These are phyloP conservation scores for Melieria picta DNA, from an alignment of 2,888 invertebrate species.

Conservation along the genomic window DNA sequence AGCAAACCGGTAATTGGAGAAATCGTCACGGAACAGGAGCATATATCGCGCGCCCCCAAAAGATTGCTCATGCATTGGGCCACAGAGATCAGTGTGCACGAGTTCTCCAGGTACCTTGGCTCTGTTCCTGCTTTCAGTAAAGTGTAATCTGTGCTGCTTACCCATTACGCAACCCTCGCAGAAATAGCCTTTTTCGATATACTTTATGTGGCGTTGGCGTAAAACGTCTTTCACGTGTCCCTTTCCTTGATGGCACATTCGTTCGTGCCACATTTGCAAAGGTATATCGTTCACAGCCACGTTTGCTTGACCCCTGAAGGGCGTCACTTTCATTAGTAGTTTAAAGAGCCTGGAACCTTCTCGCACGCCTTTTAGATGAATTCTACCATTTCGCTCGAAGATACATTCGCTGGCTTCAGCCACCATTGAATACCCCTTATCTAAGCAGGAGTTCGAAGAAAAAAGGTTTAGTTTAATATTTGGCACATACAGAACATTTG, in stretches of 20 bases:
- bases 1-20: slow-evolving; percentile 38
- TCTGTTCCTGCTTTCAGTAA: slow-evolving; percentile 35
- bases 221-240: slow-evolving; percentile 42
- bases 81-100: slow-evolving; percentile 47
- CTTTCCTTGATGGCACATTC: slow-evolving; percentile 45
- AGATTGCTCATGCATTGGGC: slow-evolving; percentile 43
- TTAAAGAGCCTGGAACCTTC: slow-evolving; percentile 35
- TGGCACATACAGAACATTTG: slow-evolving; percentile 43
- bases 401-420: slow-evolving; percentile 35
- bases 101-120: slow-evolving; percentile 39
- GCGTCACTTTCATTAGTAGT: slow-evolving; percentile 32
- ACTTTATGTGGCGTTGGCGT: slow-evolving; percentile 37
- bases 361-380: slow-evolving; percentile 29
- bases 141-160: slow-evolving; percentile 43
- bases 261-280: slow-evolving; percentile 46
- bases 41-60: slow-evolving; percentile 43
- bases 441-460: slow-evolving; percentile 40
- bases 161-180: slow-evolving; percentile 45
- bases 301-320: slow-evolving; percentile 12
- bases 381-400: slow-evolving; percentile 28
- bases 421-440: slow-evolving; percentile 37
- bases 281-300: slow-evolving; percentile 28
- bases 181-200: slow-evolving; percentile 33
- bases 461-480: slow-evolving; percentile 43
- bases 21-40: slow-evolving; percentile 44